A percentile compares a stretch with the other conserved stretches of the same genome.
Evolutionary conservation across 2,888 invertebrate genomes (phyloP).

Genomic region (Plagiodera versicolora): DNA sequence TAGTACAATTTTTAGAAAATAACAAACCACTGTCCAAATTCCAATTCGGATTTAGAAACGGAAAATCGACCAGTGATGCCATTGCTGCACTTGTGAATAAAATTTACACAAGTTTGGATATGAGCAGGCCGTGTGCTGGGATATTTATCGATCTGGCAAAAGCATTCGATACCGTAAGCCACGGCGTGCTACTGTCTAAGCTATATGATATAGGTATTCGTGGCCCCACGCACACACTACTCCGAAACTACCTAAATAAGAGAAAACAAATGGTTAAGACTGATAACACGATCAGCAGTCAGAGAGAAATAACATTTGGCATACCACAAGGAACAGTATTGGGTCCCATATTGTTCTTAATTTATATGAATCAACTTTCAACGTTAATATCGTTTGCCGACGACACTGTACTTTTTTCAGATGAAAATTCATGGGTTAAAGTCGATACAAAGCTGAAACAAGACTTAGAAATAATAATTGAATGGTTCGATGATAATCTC

Average conservation of each 20-base stretch:
- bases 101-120: neutral
- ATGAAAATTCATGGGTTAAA: neutral
- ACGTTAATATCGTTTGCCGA: neutral
- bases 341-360: too few species aligned
- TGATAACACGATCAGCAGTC: neutral
- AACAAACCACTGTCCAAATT: neutral
- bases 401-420: neutral
- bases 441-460: neutral
- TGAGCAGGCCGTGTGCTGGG: neutral
- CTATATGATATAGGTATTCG: neutral
- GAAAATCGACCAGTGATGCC: neutral
- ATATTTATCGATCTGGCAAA: neutral
- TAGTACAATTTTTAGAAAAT: neutral
- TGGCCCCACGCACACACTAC: neutral
- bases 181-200: neutral
- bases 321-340: too few species aligned
- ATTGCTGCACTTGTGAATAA: neutral
- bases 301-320: neutral
- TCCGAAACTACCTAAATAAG: neutral
- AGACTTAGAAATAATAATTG: conserved; percentile 4
- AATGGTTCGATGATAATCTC: too few species aligned
- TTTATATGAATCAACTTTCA: neutral
- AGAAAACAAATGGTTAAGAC: too few species aligned
- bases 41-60: too few species aligned
- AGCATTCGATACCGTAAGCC: too few species aligned